Evolutionary conservation across 2,888 invertebrate species (phyloP).

Genomic region (Leucania comma): DNA sequence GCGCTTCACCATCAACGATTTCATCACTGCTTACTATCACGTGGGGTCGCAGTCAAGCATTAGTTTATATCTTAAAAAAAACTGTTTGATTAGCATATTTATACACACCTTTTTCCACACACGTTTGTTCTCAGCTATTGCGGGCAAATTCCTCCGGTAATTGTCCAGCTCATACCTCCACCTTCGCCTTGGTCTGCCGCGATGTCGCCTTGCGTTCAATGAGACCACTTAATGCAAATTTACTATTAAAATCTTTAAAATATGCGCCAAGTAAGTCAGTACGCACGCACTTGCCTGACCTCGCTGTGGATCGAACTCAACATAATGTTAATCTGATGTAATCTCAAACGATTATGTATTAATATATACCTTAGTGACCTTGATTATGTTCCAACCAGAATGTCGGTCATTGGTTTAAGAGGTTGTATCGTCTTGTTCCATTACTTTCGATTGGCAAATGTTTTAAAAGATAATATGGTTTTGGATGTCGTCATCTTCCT

Average conservation of each 20-base stretch:
- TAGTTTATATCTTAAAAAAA: no score
- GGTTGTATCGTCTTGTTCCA: conserved; percentile 21
- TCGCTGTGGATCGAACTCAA: conserved; percentile 24
- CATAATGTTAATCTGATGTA: conserved; percentile 40
- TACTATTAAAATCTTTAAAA: conserved; percentile 16
- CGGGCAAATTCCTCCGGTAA: no score
- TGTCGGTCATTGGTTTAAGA: conserved; percentile 24
- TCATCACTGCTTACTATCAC: no score
- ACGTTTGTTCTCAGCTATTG: no score
- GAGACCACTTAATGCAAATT: not conserved
- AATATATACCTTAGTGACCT: conserved; percentile 39
- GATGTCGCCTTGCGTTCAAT: no score
- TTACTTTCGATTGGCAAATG: not conserved
- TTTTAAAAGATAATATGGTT: not conserved
- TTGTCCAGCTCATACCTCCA: no score
- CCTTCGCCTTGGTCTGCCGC: no score
- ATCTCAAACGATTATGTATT: conserved; percentile 47
- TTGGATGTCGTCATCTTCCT: not conserved
- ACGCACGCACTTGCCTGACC: conserved; percentile 49
- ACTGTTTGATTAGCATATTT: no score
- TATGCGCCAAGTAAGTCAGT: conserved; percentile 32
- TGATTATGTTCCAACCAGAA: conserved; percentile 5
- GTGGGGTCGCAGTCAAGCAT: no score
- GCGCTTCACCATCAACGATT: no score
- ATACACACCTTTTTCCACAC: no score